Conservation (phyloP, 2,113 vertebrate genomes). For the Campylorhamphus procurvoides region DNA sequence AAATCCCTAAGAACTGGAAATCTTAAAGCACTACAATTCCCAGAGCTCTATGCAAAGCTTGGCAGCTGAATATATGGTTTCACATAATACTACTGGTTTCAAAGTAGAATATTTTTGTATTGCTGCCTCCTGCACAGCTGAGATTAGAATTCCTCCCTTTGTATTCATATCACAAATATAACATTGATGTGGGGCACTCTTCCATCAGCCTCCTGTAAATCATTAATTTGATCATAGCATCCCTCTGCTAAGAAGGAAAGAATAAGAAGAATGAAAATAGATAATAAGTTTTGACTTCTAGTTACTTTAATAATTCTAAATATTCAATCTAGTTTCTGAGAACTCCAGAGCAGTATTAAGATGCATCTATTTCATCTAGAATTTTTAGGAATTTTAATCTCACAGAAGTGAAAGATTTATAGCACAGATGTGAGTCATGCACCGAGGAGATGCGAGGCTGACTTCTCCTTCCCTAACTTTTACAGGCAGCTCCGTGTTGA, state of each 20-base stretch:
- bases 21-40: neutral
- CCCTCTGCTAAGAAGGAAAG: neutral
- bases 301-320: conserved; percentile 13
- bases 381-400: neutral
- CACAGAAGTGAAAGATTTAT: neutral
- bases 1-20: neutral
- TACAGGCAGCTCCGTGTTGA: neutral
- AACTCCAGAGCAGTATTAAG: neutral
- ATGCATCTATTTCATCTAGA: neutral
- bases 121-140: neutral
- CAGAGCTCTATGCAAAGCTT: neutral
- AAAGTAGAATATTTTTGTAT: neutral
- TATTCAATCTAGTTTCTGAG: neutral
- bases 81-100: neutral
- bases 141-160: neutral
- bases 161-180: neutral
- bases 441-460: neutral
- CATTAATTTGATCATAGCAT: neutral
- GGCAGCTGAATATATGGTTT: neutral
- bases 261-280: neutral
- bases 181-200: neutral
- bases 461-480: neutral
- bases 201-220: neutral
- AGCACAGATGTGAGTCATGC: neutral
- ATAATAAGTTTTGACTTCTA: neutral